Conservation (phyloP, 2,113 vertebrate species). For the Cygnus atratus region DNA sequence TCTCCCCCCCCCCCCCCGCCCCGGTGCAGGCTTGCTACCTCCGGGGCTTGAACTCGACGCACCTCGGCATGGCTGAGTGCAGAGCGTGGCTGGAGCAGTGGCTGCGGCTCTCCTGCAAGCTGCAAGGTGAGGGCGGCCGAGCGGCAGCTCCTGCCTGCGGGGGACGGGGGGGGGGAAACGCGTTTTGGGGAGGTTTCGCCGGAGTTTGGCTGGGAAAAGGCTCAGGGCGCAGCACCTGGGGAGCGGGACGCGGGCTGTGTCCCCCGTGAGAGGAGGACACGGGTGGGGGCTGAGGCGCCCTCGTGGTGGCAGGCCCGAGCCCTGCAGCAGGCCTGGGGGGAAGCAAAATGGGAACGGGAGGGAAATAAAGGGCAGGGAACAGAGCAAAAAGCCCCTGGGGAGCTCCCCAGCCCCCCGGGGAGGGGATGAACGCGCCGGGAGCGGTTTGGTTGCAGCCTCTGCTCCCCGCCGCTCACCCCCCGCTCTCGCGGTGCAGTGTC, state of each 20-base stretch:
- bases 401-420: neutral
- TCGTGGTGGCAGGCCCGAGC: neutral
- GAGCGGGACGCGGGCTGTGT: neutral
- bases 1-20: neutral
- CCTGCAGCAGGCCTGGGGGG: fast-evolving
- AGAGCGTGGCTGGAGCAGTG: conserved; percentile 87
- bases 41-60: conserved; percentile 82
- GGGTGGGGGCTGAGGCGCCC: neutral
- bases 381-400: neutral
- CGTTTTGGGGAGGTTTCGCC: too few relatives aligned
- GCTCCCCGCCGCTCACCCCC: neutral
- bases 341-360: fast-evolving
- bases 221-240: too few relatives aligned
- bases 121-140: conserved; percentile 79
- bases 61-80: conserved; percentile 74
- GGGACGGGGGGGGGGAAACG: fast-evolving
- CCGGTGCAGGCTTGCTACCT: conserved; percentile 86
- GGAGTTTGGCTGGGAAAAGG: too few relatives aligned
- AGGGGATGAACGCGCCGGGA: fast-evolving
- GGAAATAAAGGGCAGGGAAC: fast-evolving
- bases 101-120: conserved; percentile 83
- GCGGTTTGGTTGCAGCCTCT: neutral
- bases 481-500: conserved; percentile 73
- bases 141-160: neutral
- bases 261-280: too few relatives aligned